Evolutionary conservation across 2,797 vertebrate genomes (phyloP).

Genomic region (Lophius americanus): DNA sequence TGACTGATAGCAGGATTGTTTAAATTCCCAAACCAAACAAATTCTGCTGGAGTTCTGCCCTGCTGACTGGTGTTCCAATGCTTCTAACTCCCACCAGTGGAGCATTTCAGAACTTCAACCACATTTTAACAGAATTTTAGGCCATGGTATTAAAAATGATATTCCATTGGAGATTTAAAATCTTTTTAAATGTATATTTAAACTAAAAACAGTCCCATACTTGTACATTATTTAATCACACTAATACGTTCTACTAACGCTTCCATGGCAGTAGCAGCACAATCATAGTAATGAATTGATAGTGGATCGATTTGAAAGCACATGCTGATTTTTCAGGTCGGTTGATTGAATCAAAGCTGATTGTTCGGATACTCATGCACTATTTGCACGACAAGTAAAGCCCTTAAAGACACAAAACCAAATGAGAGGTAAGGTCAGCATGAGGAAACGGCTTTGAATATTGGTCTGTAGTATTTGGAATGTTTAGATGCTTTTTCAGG

Average conservation of each 20-base stretch:
- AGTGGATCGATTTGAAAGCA: constrained; percentile 20
- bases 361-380: constrained; percentile 54
- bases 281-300: constrained; percentile 58
- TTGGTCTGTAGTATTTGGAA: constrained; percentile 29
- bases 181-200: constrained; percentile 21
- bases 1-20: constrained; percentile 18
- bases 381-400: constrained; percentile 72
- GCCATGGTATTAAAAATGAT: constrained; percentile 6
- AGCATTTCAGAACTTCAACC: not conserved
- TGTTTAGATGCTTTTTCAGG: constrained; percentile 32
- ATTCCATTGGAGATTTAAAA: not conserved
- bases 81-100: constrained; percentile 11
- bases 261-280: constrained; percentile 43
- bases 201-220: constrained; percentile 3
- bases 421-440: constrained; percentile 38
- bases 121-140: constrained; percentile 28
- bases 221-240: constrained; percentile 26
- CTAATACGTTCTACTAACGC: constrained; percentile 16
- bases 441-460: constrained; percentile 13
- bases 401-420: constrained; percentile 59
- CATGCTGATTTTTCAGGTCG: constrained; percentile 26
- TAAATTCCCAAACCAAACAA: constrained; percentile 40
- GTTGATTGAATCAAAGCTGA: constrained; percentile 29
- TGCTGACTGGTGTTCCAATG: not conserved
- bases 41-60: constrained; percentile 34